Conservation (phyloP, 35 echinoderm and acorn worm species). For the Amphiura filiformis region DNA sequence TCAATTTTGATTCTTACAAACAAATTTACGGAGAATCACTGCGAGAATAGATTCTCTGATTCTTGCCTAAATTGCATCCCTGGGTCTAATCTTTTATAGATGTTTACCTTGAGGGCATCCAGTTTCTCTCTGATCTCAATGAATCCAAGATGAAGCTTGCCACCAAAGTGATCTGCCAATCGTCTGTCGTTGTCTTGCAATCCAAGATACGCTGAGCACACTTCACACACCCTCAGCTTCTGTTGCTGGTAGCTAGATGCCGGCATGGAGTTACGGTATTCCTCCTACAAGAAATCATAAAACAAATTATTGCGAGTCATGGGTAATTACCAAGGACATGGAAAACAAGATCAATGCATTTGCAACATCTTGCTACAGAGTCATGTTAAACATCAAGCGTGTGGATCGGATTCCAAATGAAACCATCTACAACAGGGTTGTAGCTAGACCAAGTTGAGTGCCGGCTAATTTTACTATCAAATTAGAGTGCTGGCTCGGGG, state of each 20-base stretch:
- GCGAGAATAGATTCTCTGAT: too few species aligned
- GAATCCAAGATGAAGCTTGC: constrained; percentile 95
- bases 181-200: constrained; percentile 96
- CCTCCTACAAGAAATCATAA: constrained; percentile 61
- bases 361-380: too few species aligned
- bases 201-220: constrained; percentile 91
- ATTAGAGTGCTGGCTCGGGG: too few species aligned
- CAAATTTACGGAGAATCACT: too few species aligned
- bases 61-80: too few species aligned
- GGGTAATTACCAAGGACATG: too few species aligned
- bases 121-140: constrained; percentile 97
- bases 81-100: background rate
- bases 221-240: constrained; percentile 93
- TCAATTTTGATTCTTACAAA: background rate
- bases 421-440: too few species aligned
- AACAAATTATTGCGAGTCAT: background rate
- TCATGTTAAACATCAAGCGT: too few species aligned
- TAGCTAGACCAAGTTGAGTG: too few species aligned
- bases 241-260: constrained; percentile 98
- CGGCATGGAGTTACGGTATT: constrained; percentile 94
- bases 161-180: constrained; percentile 97
- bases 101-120: constrained; percentile 71
- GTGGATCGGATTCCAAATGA: too few species aligned
- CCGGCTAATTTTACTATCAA: too few species aligned
- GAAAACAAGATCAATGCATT: too few species aligned